Evolutionary conservation across 2,797 vertebrate species (phyloP), one percentile per base, ranked within the genome.

Genomic region (Microhierax caerulescens): DNA sequence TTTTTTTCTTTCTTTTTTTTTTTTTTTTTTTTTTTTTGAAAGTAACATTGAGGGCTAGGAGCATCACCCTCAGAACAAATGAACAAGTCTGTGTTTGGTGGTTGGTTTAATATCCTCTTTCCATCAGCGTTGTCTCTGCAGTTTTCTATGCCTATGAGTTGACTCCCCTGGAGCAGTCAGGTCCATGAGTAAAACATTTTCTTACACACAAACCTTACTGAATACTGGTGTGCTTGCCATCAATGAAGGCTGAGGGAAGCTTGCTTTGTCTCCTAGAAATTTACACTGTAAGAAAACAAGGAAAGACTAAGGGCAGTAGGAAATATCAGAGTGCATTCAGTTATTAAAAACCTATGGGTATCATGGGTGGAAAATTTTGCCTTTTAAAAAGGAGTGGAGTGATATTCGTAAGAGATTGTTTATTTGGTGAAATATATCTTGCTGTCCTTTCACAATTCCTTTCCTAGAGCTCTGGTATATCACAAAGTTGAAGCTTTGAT

Each of bases 151-250:
- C 17, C n/a, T 67, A 5, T 0, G 0, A 24, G 54, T 60, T 83
- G 48, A 22, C 7, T 30, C 2, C 5, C 34, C 16, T 27, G 79
- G 13, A 78, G 34, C 23, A 50, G 10, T 7, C 2, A 14, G 22
- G 11, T 10, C 25, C 30, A 8, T 1, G 16, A 43, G 41, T 17
- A 43, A 43, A 43, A 18, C 17, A 18, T 43, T 18, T 43, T 43
- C 41, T 43, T 43, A 18, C 41, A 43, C 41, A 43, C 16, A 43
- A 43, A 43, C 41, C 41, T 43, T 2, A 9, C 22, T 63, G 41
- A 34, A 79, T 89, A 47, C 36, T 21, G n/a, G 9, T 0, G 0
- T 28, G 25, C 21, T 56, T 4, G 0, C 27, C 9, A 4, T 10
- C 32, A 36, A 34, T 43, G 50, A 53, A 39, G 13, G 25, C n/a